Conservation (phyloP, 2,113 vertebrate species). For the Triplophysa tibetana region DNA sequence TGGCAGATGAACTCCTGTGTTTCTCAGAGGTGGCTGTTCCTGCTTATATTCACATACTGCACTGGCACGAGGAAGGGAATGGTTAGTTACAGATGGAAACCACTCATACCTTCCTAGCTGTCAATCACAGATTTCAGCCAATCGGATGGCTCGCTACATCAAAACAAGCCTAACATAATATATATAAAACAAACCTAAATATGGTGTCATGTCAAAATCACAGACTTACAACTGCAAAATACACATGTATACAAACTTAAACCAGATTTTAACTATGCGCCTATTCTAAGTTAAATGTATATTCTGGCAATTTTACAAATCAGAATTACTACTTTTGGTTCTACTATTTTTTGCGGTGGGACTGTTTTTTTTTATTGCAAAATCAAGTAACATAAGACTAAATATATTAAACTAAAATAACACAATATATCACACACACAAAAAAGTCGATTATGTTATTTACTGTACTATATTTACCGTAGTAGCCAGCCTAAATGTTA, state of each 20-base stretch:
- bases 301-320: too few relatives aligned
- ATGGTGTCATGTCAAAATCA: neutral
- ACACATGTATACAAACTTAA: neutral
- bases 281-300: neutral
- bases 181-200: neutral
- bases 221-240: neutral
- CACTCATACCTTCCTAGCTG: neutral
- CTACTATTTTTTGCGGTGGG: too few relatives aligned
- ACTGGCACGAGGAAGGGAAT: conserved; percentile 32
- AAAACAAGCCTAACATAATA: neutral
- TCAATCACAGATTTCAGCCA: conserved; percentile 6
- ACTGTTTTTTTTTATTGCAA: too few relatives aligned
- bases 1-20: conserved; percentile 2
- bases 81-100: neutral
- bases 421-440: too few relatives aligned
- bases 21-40: conserved; percentile 26
- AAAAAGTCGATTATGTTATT: too few relatives aligned
- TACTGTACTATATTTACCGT: too few relatives aligned
- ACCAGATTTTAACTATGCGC: neutral
- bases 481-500: too few relatives aligned
- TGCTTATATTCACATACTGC: conserved; percentile 48
- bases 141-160: neutral
- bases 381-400: too few relatives aligned
- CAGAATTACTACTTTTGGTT: too few relatives aligned
- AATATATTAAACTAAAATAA: too few relatives aligned